Evolutionary conservation across 1,140 invertebrate species (phyloP).

Genomic region (Dolichoris vasculosae): DNA sequence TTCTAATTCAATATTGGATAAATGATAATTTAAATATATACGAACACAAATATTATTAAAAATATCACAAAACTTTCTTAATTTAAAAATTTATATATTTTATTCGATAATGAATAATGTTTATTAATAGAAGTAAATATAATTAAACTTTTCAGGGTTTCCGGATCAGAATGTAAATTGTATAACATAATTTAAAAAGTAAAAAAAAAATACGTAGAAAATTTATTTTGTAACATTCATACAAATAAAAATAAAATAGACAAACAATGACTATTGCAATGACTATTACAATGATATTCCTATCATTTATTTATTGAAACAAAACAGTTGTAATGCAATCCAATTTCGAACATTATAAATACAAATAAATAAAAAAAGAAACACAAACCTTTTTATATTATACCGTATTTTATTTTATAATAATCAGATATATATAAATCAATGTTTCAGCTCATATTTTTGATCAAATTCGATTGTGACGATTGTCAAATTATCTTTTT

Average conservation of each 20-base stretch:
- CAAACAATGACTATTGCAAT: background rate
- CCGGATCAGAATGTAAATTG: no score
- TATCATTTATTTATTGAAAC: no score
- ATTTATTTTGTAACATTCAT: background rate
- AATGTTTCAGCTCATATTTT: no score
- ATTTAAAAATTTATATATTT: no score
- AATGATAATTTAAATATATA: no score
- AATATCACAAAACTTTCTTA: no score
- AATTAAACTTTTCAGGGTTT: no score
- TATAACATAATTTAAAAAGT: background rate
- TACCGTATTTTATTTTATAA: slow-evolving; percentile 35
- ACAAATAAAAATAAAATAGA: background rate
- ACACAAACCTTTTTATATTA: background rate
- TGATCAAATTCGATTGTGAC: slow-evolving; percentile 29
- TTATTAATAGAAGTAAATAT: no score
- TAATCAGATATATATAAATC: slow-evolving; percentile 45
- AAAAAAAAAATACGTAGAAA: background rate
- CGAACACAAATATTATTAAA: no score
- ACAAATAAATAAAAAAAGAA: slow-evolving; percentile 4
- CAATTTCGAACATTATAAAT: background rate
- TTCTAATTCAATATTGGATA: no score
- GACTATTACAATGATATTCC: no score
- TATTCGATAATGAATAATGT: no score
- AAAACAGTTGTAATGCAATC: background rate
- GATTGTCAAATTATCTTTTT: background rate